These are phyloP conservation scores for Nautilus pompilius DNA, from an alignment of 1,140 invertebrate genomes.

Conservation along the genomic window DNA sequence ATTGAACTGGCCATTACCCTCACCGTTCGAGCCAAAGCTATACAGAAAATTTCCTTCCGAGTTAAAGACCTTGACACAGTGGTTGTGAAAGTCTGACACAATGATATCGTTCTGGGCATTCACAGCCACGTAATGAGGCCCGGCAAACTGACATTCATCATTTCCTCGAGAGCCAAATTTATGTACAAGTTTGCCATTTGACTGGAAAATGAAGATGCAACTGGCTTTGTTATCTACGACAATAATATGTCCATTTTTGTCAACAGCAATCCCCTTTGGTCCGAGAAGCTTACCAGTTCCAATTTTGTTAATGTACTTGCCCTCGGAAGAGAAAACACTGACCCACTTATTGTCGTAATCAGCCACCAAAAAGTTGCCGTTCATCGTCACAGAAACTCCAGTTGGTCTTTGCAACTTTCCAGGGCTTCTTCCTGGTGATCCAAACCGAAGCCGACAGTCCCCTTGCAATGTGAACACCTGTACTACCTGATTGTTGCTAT, in stretches of 20 bases:
- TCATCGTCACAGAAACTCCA: slow-evolving; percentile 58
- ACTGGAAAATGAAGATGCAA: slow-evolving; percentile 60
- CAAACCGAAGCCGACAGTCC: slow-evolving; percentile 55
- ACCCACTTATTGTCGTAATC: slow-evolving; percentile 66
- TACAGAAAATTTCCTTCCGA: slow-evolving; percentile 49
- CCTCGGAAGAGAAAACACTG: slow-evolving; percentile 60
- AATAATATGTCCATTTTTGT: slow-evolving; percentile 59
- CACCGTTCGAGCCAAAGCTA: slow-evolving; percentile 55
- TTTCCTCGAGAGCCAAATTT: slow-evolving; percentile 53
- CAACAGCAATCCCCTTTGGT: slow-evolving; percentile 61
- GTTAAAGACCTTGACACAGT: slow-evolving; percentile 60
- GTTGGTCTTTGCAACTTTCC: slow-evolving; percentile 63
- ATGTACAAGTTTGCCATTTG: slow-evolving; percentile 56
- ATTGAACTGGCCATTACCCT: slow-evolving; percentile 63
- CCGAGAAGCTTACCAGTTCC: slow-evolving; percentile 61
- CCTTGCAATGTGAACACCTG: slow-evolving; percentile 53
- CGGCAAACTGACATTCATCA: slow-evolving; percentile 60
- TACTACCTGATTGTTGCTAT: slow-evolving; percentile 63
- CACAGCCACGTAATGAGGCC: slow-evolving; percentile 63
- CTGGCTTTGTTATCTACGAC: slow-evolving; percentile 65
- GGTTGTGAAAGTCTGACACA: slow-evolving; percentile 64
- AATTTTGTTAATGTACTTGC: slow-evolving; percentile 61
- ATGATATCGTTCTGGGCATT: slow-evolving; percentile 60
- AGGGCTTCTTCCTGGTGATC: slow-evolving; percentile 56
- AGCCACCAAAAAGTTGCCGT: slow-evolving; percentile 62